These are phyloP conservation scores for Cepphus grylle DNA, from an alignment of 2,113 vertebrate genomes.

Conservation along the genomic window DNA sequence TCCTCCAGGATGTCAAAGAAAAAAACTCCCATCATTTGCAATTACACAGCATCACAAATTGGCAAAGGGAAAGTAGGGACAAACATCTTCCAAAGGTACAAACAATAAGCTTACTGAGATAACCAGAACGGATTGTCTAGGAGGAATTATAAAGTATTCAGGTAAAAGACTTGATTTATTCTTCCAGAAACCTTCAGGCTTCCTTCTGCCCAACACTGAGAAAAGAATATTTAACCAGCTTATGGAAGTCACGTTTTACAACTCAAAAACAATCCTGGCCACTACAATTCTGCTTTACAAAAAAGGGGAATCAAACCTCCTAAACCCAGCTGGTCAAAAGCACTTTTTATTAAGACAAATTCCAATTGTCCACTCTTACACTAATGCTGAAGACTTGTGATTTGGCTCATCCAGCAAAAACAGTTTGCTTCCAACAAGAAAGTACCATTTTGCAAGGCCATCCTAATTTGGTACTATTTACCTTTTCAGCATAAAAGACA, in stretches of 20 bases:
- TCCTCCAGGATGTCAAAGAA: not conserved
- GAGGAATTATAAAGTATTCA: not conserved
- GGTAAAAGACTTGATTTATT: not conserved
- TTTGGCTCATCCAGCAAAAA: not conserved
- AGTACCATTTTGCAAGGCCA: not conserved
- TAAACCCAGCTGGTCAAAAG: not conserved
- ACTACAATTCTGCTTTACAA: not conserved
- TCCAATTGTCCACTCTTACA: not conserved
- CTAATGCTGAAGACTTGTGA: not conserved
- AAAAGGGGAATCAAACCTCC: not conserved
- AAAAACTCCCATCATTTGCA: not conserved
- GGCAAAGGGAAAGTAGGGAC: not conserved
- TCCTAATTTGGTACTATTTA: not conserved
- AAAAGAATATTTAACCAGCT: not conserved
- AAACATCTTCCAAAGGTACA: not conserved
- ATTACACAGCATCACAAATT: rapidly evolving
- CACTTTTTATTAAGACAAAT: not conserved
- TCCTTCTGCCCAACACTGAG: not conserved
- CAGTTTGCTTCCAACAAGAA: not conserved
- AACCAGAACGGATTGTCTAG: not conserved
- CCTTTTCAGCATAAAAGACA: not conserved
- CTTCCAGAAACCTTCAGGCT: not conserved
- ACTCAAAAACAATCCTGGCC: not conserved
- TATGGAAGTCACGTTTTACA: not conserved
- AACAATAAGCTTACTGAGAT: not conserved